Evolutionary conservation across 2,797 vertebrate species (phyloP), one percentile per base, ranked within the genome.

Genomic region (Pangasius mekongensis): DNA sequence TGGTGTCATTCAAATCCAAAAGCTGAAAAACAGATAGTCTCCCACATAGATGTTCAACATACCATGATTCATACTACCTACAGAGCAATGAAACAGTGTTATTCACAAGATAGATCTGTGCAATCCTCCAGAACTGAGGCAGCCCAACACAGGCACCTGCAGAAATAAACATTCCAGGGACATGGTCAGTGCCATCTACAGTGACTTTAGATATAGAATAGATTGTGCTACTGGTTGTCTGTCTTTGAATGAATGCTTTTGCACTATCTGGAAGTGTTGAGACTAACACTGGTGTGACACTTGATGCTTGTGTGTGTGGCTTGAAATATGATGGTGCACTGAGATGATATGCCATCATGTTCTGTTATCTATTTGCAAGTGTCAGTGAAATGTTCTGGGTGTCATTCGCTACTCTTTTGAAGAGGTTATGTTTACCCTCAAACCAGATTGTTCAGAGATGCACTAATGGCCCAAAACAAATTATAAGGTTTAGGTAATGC

Each of bases 311-410:
- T 39, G 60, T 83, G 43, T 85, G 76, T n/a, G 87, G 86, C 36
- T 60, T 86, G 22, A 91, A 88, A 67, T 83, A 88, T 56, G 24
- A 77, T 62, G 89, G 77, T 30, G 78, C 43, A 86, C 43, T 87
- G 33, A 89, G 89, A 58, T 86, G 54, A 86, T 85, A 88, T 14
- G 67, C 77, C n/a, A 90, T 80, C 87, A 90, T 91, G 52, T 87
- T 1, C 20, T 91, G 89, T 66, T 91, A 85, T 22, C 82, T 89
- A 52, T 6, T 69, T 82, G 87, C 85, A 2, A 91, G 64, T 11
- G 8, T 27, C n/a, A 66, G 24, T 62, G 24, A 66, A 89, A 60
- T n/a, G 69, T 91, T 91, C 22, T 91, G 86, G 43, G 86, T 83
- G 13, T 89, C 86, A 20, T 91, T 83, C n/a, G 89, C 49, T 24